phyloP scores from a whole-genome alignment of 2,888 invertebrate species.

The Mantis religiosa region DNA sequence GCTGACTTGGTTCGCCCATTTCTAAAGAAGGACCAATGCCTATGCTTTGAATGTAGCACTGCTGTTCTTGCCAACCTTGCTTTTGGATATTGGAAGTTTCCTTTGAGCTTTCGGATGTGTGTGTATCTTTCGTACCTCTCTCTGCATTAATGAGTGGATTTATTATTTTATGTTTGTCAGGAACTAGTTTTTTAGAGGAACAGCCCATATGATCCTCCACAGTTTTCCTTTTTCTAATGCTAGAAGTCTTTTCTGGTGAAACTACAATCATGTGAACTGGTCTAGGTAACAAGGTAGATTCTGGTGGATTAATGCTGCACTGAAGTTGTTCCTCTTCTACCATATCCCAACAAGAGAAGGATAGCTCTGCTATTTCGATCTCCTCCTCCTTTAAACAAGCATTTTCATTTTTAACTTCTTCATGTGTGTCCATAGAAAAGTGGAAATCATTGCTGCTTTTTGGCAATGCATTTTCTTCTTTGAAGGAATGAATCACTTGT shows the following conservation, averaged over 20 bases:
- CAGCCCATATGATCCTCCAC: background rate
- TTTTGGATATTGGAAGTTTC: background rate
- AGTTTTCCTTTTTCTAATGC: background rate
- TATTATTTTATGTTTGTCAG: background rate
- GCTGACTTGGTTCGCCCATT: background rate
- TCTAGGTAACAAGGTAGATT: no score
- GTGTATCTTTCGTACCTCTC: no score
- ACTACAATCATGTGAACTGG: background rate
- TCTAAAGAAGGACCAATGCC: background rate
- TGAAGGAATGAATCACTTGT: no score
- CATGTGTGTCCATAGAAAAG: background rate
- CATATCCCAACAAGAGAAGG: background rate
- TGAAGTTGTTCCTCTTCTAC: background rate
- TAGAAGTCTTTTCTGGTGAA: background rate
- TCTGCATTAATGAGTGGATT: background rate
- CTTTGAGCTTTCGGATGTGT: no score
- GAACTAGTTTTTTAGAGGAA: background rate
- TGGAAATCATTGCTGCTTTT: background rate
- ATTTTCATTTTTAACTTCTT: background rate
- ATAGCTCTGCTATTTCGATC: background rate
- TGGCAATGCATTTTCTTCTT: background rate
- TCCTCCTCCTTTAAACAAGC: no score
- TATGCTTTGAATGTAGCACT: background rate
- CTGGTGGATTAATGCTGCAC: background rate
- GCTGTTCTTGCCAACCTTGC: background rate